A percentile compares a stretch with the other conserved stretches of the same genome.
These are phyloP conservation scores for Illadopsis cleaveri DNA, from an alignment of 2,113 vertebrate genomes.

Conservation along the genomic window DNA sequence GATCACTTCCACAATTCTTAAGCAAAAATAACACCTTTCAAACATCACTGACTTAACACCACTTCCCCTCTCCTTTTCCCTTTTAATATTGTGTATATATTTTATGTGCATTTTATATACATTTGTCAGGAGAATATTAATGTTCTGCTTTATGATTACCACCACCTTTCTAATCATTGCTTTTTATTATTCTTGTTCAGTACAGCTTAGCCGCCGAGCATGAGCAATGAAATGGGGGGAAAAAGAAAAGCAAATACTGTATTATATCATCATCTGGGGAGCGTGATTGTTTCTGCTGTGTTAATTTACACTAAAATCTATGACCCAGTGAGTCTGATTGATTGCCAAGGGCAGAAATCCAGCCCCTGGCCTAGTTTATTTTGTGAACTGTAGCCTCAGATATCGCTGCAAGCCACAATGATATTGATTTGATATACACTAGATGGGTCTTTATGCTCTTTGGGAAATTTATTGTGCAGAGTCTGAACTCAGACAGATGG, in stretches of 20 bases:
- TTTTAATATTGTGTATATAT: slow-evolving; percentile 30
- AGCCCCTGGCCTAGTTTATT: slow-evolving; percentile 86
- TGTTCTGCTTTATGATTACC: slow-evolving; percentile 54
- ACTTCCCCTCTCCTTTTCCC: background rate
- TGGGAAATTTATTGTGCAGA: slow-evolving; percentile 85
- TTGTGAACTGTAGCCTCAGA: slow-evolving; percentile 86
- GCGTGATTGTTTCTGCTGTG: slow-evolving; percentile 79
- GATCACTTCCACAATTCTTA: background rate
- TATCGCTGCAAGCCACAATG: slow-evolving; percentile 78
- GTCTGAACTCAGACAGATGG: slow-evolving; percentile 76
- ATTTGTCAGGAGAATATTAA: slow-evolving; percentile 66
- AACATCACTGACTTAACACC: background rate
- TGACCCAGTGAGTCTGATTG: slow-evolving; percentile 82
- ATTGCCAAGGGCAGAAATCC: slow-evolving; percentile 83
- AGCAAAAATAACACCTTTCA: background rate
- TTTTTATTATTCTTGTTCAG: slow-evolving; percentile 73
- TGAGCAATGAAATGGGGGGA: slow-evolving; percentile 55
- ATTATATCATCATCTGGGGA: slow-evolving; percentile 78
- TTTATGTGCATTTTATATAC: slow-evolving; percentile 19
- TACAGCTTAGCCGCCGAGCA: slow-evolving; percentile 47
- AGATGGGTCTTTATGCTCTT: slow-evolving; percentile 84
- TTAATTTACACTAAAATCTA: slow-evolving; percentile 89
- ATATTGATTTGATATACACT: slow-evolving; percentile 89
- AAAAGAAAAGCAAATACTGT: slow-evolving; percentile 74
- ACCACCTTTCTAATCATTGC: slow-evolving; percentile 65